Conservation (phyloP, 2,113 vertebrate species). For the Microcebus murinus region DNA sequence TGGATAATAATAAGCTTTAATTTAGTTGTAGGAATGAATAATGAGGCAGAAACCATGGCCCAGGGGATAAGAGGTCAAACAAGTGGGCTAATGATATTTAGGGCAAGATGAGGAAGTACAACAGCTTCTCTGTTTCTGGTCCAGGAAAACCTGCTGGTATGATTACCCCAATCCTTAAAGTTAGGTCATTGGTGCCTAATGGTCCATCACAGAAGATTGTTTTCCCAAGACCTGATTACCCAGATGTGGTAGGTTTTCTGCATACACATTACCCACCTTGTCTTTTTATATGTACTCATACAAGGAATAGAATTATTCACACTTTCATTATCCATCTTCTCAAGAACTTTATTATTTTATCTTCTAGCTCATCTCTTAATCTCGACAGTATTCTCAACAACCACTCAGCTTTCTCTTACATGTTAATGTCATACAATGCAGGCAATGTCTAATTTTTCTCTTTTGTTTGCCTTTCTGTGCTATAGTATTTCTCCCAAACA, state of each 20-base stretch:
- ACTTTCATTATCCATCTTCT: neutral
- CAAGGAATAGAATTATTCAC: neutral
- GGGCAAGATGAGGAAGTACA: neutral
- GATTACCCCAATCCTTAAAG: neutral
- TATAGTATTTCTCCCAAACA: constrained; percentile 8
- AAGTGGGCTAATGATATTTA: neutral
- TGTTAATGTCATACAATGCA: neutral
- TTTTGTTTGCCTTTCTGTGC: neutral
- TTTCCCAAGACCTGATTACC: neutral
- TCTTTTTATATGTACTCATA: neutral
- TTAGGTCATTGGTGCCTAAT: neutral
- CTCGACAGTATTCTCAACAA: neutral
- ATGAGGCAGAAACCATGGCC: neutral
- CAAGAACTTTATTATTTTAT: neutral
- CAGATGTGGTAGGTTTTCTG: neutral
- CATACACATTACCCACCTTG: neutral
- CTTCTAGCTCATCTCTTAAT: neutral
- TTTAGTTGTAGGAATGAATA: constrained; percentile 41
- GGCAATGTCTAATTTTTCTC: neutral
- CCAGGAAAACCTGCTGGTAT: neutral
- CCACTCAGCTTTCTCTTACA: neutral
- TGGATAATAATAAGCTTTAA: constrained; percentile 27
- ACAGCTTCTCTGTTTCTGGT: neutral
- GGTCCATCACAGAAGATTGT: neutral
- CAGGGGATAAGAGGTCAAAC: neutral